Evolutionary conservation across 2,888 invertebrate species (phyloP), one percentile per base, ranked within the genome.

Genomic region (Itoplectis maculator): DNA sequence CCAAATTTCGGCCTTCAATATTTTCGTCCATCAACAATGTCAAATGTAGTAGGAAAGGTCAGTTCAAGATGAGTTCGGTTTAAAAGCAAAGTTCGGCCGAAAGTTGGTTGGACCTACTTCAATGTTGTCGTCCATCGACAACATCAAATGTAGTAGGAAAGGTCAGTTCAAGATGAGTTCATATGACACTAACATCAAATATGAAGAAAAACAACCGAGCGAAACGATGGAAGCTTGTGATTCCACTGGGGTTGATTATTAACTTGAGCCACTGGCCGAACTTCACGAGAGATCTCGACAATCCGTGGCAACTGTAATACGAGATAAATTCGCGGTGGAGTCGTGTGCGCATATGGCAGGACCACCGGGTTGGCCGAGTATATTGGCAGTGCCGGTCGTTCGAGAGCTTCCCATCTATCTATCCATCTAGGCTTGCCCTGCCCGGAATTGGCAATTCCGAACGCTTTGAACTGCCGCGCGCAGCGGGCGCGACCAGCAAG

Each of bases 401-500:
- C 37, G 68, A 69, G 51, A 69, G 68, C 13, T 56, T 56, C n/a
- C 56, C 56, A 56, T 9, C n/a, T 56, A 37, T 56, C 37, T 61
- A 37, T 54, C 61, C 51, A 29, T 15, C 47, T n/a, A 35, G n/a
- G 47, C 49, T 18, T 13, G 65, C 54, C 15, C 37, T 15, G n/a
- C 23, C 40, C 23, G 65, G 65, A 54, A 74, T 74, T 54, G 42
- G 11, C 65, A 65, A 74, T 74, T 74, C 51, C 65, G 51, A 23
- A 20, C 40, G 51, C 65, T 65, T 74, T 74, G 74, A 74, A 40
- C 37, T 3, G 51, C 18, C 51, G 23, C 68, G 29, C 15, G 45
- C 18, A 37, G 23, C 68, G 29, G 11, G 45, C 47, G 40, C 15
- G 15, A 29, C 35, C 29, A 5, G 35, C 35, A 51, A 15, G 49